Conservation (phyloP, 2,797 vertebrate genomes). For the Tolypeutes matacus region DNA sequence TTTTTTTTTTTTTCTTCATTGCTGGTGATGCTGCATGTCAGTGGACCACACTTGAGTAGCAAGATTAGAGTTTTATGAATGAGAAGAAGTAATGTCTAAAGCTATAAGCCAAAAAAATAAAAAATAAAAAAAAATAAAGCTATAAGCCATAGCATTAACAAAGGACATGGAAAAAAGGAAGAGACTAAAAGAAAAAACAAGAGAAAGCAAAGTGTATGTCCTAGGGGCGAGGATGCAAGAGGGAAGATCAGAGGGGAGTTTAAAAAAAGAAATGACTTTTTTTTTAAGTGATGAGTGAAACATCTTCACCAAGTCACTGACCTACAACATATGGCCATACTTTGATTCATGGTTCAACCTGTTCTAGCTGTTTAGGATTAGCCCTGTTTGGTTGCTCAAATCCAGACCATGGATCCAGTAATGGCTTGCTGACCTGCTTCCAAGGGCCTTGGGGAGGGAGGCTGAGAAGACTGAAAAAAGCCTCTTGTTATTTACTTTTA, state of each 20-base stretch:
- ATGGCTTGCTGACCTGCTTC: no score
- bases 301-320: not conserved
- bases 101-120: not conserved
- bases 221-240: not conserved
- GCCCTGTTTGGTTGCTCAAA: no score
- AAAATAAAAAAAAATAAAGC: no score
- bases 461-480: no score
- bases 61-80: not conserved
- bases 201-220: not conserved
- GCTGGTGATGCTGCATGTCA: fast-evolving
- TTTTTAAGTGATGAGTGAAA: not conserved
- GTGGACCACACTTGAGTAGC: no score
- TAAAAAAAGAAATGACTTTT: not conserved
- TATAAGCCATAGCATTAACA: no score
- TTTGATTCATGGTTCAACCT: no score
- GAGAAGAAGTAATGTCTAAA: not conserved
- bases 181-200: not conserved
- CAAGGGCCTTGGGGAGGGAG: no score
- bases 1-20: no score
- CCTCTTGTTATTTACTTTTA: no score
- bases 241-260: not conserved
- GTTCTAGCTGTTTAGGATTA: no score
- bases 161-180: not conserved
- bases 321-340: not conserved
- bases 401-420: no score